A percentile compares a stretch with the other conserved stretches of the same genome.
Conservation (phyloP, 2,797 vertebrate genomes). For the Clarias fuscus region DNA sequence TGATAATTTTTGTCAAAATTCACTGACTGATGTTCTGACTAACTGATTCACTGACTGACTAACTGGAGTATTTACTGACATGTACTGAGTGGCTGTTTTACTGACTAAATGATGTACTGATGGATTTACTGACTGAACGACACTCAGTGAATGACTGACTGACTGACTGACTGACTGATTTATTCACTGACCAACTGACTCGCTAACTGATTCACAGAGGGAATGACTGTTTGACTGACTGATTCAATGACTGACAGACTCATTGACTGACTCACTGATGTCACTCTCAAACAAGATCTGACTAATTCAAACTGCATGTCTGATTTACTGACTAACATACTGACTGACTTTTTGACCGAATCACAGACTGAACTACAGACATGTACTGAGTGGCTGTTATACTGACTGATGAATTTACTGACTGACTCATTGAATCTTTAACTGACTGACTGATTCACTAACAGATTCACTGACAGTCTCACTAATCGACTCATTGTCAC, state of each 20-base stretch:
- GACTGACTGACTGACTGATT: neutral
- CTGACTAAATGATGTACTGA: neutral
- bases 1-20: neutral
- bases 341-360: too few species aligned
- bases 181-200: neutral
- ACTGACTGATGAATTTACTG: neutral
- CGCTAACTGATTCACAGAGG: neutral
- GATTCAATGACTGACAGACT: neutral
- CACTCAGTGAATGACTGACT: neutral
- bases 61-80: neutral
- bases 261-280: neutral
- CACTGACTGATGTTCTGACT: neutral
- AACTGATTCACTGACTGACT: neutral
- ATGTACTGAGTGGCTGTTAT: neutral
- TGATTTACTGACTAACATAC: too few species aligned
- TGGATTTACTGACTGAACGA: neutral
- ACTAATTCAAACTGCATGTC: too few species aligned
- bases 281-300: too few species aligned
- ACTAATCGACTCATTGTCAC: too few species aligned
- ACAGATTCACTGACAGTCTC: too few species aligned
- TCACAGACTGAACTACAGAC: neutral
- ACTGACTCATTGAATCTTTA: neutral
- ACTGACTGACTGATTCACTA: neutral
- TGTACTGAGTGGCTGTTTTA: neutral
- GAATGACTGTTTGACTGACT: neutral